Evolutionary conservation across 2,113 vertebrate genomes (phyloP), one percentile per base, ranked within the genome.

Genomic region (Picathartes gymnocephalus): DNA sequence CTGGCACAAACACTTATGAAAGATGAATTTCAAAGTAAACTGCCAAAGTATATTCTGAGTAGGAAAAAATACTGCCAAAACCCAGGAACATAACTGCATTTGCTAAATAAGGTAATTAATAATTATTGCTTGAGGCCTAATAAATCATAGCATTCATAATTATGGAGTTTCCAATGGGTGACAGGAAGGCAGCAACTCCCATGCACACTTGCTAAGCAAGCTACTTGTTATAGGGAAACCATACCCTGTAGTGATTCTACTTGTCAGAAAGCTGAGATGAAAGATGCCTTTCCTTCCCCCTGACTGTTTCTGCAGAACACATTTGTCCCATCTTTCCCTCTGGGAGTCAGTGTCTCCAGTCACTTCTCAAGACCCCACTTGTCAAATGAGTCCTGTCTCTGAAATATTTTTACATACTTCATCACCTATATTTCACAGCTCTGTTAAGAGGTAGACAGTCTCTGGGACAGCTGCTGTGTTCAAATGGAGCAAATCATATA

Each of bases 71-170:
- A 73, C 54, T 93, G 79, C 90, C 86, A 90, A 89, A 92, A 15
- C 12, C 18, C 56, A 70, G 61, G 71, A 72, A 85, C 22, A 6
- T 86, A 80, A 77, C 94, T 79, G 50, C 88, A 81, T 94, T 94
- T 95, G 68, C 78, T 96, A 88, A 80, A 73, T 94, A 95, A 94
- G 76, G 76, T 89, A 88, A 88, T 94, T 91, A 90, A 92, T 91
- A 90, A 80, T 97, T 93, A 90, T 74, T 95, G 76, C 54, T 86
- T 58, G 81, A 81, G 54, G 72, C 78, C 88, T 89, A 86, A 94
- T 90, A 92, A 96, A 93, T 97, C 45, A 53, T 39, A 78, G 47
- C 42, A 27, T 86, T 72, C 40, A 7, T 71, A 93, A 90, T 62
- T 83, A 16, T 33, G 50, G 48, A 39, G 56, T 91, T 90, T 90